Evolutionary conservation across 2,113 vertebrate genomes (phyloP), one percentile per base, ranked within the genome.

Genomic region (Riparia riparia): DNA sequence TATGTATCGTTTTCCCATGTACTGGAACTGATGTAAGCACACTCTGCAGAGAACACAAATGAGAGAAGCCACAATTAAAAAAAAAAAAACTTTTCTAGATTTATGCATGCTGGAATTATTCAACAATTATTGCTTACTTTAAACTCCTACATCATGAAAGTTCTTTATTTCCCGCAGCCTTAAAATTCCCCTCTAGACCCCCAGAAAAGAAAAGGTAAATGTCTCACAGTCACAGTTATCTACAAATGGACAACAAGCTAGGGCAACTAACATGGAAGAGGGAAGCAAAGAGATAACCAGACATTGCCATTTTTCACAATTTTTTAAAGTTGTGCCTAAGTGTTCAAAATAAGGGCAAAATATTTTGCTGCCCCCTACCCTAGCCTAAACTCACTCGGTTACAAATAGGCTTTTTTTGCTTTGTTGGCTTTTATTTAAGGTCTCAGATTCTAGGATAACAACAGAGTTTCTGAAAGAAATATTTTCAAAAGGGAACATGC

Each of bases 1-100:
- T 74, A 99, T 99, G 94, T 99, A 99, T 97, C 99, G 97, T 79
- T 99, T 99, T 34, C 99, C 99, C 99, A 99, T 99, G 96, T 99
- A 99, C 98, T 98, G 99, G 98, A 99, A 99, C 98, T 99, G 99
- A 98, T 99, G 99, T 56, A 99, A 98, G 93, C 99, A 99, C 13
- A 99, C 98, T 97, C 99, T 99, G 98, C 14, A 93, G 92, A 95
- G 78, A 95, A 96, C 54, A 97, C 11, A 97, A 71, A 50, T 72
- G 54, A 85, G 87, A 89, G 82, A 90, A 93, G 31, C 16, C 79
- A 89, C 9, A 22, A 5, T 74, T 78, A 32, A 77, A 86, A 84
- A 37, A 37, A 37, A 37, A 37, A 25, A 26, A 58, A 4, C 32
- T 74, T 17, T 71, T 89, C 45, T 63, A 63, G 17, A 73, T 66